phyloP scores from a whole-genome alignment of 2,113 vertebrate genomes.

The Cyprinodon brontotheroides region DNA sequence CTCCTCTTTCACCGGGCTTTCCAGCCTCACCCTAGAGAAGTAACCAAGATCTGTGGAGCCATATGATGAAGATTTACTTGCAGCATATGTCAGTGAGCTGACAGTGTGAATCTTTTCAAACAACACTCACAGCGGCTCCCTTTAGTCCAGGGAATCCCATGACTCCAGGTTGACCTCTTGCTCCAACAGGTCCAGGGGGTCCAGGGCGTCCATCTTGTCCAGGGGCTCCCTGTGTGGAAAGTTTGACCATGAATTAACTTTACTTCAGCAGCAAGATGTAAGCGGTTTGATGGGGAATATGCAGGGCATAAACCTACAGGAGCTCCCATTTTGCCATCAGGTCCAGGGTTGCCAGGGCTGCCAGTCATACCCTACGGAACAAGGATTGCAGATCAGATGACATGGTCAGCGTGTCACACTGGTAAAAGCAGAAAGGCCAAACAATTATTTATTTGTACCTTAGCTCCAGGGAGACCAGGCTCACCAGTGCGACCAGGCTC shows the following conservation, averaged over 20 bases:
- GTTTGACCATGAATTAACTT: constrained; percentile 4
- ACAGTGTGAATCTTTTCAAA: background rate
- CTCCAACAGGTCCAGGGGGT: constrained; percentile 88
- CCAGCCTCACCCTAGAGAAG: constrained; percentile 88
- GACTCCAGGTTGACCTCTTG: constrained; percentile 95
- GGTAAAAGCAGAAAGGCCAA: background rate
- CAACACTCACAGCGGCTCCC: constrained; percentile 89
- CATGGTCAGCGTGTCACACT: background rate
- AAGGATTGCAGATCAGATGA: constrained; percentile 36
- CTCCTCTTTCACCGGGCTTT: constrained; percentile 92
- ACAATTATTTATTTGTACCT: constrained; percentile 79
- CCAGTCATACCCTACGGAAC: constrained; percentile 92
- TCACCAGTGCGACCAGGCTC: constrained; percentile 95
- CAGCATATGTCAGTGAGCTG: background rate
- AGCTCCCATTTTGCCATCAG: constrained; percentile 93
- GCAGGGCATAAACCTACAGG: constrained; percentile 82
- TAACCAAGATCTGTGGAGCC: too few relatives aligned
- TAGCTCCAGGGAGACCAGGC: constrained; percentile 92
- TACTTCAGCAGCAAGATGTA: background rate
- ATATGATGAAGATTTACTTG: background rate
- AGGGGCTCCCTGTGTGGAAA: constrained; percentile 82
- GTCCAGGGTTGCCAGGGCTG: constrained; percentile 95
- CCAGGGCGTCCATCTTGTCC: constrained; percentile 97
- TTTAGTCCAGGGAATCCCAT: constrained; percentile 99
- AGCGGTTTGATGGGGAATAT: background rate